A percentile compares a stretch with the other conserved stretches of the same genome.
Conservation (phyloP, 2,113 vertebrate genomes). For the Equus quagga region DNA sequence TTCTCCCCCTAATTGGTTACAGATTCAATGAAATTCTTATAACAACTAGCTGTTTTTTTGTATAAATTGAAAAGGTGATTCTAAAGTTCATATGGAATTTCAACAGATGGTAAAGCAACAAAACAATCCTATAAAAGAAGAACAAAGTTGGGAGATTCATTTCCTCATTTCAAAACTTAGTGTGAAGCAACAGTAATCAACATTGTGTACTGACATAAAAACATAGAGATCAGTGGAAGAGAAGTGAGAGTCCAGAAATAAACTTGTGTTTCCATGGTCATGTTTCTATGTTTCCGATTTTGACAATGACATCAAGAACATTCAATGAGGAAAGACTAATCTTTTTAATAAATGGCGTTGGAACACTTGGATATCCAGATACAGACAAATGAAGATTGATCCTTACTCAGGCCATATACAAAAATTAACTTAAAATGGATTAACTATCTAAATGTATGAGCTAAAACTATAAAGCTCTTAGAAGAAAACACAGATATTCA, state of each 20-base stretch:
- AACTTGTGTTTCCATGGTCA: not conserved
- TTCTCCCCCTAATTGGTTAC: not conserved
- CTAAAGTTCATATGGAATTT: not conserved
- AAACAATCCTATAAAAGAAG: not conserved
- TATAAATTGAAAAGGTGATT: not conserved
- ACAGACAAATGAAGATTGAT: not conserved
- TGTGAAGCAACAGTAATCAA: not conserved
- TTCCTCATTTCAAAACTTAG: constrained; percentile 23
- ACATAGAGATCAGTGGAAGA: not conserved
- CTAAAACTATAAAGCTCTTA: not conserved
- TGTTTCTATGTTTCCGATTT: not conserved
- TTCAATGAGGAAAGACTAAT: not conserved
- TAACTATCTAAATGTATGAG: not conserved
- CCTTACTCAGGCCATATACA: not conserved
- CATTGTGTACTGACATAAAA: not conserved
- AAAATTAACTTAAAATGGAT: constrained; percentile 10
- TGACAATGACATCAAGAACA: not conserved
- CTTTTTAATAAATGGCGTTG: not conserved
- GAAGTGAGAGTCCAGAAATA: constrained; percentile 22
- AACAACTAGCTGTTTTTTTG: not conserved
- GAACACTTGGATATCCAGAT: not conserved
- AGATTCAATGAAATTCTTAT: constrained; percentile 11
- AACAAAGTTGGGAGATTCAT: not conserved
- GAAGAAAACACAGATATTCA: not conserved
- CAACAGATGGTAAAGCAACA: not conserved